Evolutionary conservation across 2,888 invertebrate species (phyloP).

Genomic region (Rhopalosiphum nymphaeae): DNA sequence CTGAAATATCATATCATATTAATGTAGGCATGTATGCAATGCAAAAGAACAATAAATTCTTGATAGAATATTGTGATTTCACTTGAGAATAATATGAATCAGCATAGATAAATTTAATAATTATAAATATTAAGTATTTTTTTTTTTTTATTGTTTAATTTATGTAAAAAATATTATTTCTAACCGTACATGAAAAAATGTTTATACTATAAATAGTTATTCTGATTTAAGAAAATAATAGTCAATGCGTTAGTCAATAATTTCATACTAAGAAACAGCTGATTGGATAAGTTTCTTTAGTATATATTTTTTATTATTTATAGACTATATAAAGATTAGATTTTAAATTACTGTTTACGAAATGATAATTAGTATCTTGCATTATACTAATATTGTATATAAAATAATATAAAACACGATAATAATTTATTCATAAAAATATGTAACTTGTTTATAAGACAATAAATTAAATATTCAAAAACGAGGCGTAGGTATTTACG

Average conservation of each 20-base stretch:
- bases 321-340: neutral
- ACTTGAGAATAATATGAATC: neutral
- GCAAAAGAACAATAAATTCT: neutral
- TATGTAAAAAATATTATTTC: neutral
- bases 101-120: neutral
- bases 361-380: conserved; percentile 6
- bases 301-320: neutral
- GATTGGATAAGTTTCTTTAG: neutral
- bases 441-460: neutral
- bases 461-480: conserved; percentile 7
- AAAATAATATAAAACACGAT: neutral
- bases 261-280: neutral
- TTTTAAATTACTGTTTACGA: neutral
- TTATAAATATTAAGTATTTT: neutral
- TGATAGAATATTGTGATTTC: neutral
- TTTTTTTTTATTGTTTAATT: neutral
- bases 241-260: neutral
- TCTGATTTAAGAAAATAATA: neutral
- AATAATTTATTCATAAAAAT: conserved; percentile 7
- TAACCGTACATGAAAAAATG: neutral
- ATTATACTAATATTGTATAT: neutral
- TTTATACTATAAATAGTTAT: neutral
- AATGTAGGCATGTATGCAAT: neutral
- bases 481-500: neutral
- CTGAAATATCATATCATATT: neutral